Evolutionary conservation across 2,113 vertebrate genomes (phyloP).

Genomic region (Eudyptes chrysolophus): DNA sequence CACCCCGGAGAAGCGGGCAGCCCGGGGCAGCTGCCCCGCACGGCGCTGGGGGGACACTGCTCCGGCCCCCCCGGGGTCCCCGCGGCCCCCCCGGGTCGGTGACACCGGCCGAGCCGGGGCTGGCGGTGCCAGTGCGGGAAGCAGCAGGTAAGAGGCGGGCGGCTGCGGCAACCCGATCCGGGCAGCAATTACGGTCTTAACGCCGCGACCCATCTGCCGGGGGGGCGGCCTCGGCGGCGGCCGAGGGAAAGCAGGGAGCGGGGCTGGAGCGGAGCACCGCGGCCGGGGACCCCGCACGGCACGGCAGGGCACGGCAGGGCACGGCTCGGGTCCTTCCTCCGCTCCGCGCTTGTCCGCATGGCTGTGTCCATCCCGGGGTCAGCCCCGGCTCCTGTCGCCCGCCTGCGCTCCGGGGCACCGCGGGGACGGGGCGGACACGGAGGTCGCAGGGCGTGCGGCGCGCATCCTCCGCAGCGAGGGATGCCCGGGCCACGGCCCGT

Average conservation of each 20-base stretch:
- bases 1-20: neutral
- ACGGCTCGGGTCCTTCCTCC: neutral
- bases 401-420: neutral
- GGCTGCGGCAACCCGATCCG: slow-evolving; percentile 28
- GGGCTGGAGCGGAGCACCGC: neutral
- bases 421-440: neutral
- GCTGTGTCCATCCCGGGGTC: neutral
- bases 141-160: slow-evolving; percentile 42
- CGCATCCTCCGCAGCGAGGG: neutral
- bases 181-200: slow-evolving; percentile 50
- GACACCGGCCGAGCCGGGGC: neutral
- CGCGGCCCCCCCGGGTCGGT: neutral
- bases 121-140: neutral
- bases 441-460: no score
- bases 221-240: neutral
- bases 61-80: no score
- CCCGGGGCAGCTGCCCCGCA: neutral
- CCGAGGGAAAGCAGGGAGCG: neutral
- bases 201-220: slow-evolving; percentile 48
- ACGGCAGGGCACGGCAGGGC: neutral
- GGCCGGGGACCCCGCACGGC: no score
- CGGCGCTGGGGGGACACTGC: neutral
- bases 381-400: neutral
- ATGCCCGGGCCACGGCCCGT: neutral
- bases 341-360: neutral